Conservation (phyloP, 2,113 vertebrate genomes). For the Pogonocichla stellata region DNA sequence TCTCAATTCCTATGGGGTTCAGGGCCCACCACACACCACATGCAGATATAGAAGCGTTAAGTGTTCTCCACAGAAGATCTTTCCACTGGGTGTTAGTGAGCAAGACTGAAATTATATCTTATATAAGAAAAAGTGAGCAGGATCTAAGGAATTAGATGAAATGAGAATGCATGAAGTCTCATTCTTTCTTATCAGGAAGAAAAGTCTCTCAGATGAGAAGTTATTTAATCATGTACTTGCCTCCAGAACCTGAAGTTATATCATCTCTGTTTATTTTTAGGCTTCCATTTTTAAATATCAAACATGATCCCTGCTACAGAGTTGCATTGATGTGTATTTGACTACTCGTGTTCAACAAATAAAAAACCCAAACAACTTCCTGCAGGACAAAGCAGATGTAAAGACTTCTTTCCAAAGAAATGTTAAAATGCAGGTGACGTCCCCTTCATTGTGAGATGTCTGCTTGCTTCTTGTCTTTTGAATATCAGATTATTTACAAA, state of each 20-base stretch:
- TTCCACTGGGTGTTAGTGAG: neutral
- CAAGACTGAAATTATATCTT: neutral
- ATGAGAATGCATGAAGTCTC: neutral
- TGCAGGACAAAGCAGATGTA: neutral
- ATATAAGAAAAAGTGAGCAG: neutral
- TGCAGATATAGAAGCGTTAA: neutral
- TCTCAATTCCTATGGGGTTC: rapidly evolving
- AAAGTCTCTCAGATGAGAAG: neutral
- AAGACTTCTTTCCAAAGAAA: neutral
- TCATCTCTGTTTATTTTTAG: neutral
- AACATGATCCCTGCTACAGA: neutral
- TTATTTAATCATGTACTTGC: neutral
- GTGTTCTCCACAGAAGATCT: neutral
- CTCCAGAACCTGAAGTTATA: neutral
- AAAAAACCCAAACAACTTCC: neutral
- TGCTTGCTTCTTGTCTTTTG: neutral
- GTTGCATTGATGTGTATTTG: neutral
- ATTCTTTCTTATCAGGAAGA: neutral
- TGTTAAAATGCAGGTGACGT: neutral
- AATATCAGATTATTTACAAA: neutral
- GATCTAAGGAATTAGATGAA: neutral
- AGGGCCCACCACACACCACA: rapidly evolving
- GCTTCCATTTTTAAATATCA: neutral
- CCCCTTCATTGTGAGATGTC: rapidly evolving
- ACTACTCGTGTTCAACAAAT: neutral